Conservation (phyloP, 2,113 vertebrate species). For the Vidua macroura region DNA sequence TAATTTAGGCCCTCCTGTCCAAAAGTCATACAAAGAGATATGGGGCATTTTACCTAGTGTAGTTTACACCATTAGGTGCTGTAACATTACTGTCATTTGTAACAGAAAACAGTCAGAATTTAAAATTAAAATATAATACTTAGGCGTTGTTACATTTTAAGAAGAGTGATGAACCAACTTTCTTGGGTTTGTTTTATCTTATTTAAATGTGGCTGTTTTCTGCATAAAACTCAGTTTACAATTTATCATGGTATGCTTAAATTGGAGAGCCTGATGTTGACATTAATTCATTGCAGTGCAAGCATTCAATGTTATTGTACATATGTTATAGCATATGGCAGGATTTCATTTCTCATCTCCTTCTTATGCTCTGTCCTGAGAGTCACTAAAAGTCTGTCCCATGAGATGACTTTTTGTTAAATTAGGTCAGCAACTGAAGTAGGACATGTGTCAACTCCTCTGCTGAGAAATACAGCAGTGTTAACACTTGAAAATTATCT, state of each 20-base stretch:
- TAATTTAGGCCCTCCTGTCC: neutral
- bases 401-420: conserved; percentile 46
- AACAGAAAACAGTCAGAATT: neutral
- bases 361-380: conserved; percentile 35
- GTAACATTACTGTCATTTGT: neutral
- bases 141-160: neutral
- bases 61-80: neutral
- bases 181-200: neutral
- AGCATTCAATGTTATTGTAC: conserved; percentile 44
- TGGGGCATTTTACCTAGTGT: neutral
- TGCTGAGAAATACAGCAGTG: neutral
- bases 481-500: neutral
- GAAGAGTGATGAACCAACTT: neutral
- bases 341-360: conserved; percentile 56
- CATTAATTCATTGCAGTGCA: conserved; percentile 61
- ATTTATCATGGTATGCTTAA: conserved; percentile 32
- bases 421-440: conserved; percentile 54
- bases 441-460: neutral
- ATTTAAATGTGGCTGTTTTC: neutral
- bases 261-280: conserved; percentile 55
- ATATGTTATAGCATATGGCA: conserved; percentile 74
- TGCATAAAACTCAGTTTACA: neutral
- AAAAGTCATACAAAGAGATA: neutral
- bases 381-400: conserved; percentile 45
- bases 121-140: neutral